A percentile compares a stretch with the other conserved stretches of the same genome.
Conservation (phyloP, 1,140 invertebrate genomes). For the Drosophila funebris region DNA sequence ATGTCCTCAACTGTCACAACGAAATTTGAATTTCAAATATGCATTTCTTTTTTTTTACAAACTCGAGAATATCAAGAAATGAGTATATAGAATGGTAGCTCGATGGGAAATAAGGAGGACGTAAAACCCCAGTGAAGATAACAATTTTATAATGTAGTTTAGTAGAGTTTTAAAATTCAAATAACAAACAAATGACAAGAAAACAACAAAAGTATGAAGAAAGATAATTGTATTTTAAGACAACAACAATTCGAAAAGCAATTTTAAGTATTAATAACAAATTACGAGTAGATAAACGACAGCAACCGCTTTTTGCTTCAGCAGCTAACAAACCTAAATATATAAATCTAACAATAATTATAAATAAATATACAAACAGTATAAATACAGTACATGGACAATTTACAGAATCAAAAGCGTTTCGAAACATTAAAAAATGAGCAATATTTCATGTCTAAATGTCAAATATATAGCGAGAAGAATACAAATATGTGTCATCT, state of each 20-base stretch:
- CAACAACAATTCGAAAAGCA: conserved; percentile 70
- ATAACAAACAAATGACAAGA: conserved; percentile 8
- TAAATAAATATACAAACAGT: conserved; percentile 32
- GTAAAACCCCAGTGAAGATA: conserved; percentile 44
- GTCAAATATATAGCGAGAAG: conserved; percentile 67
- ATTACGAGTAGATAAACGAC: conserved; percentile 57
- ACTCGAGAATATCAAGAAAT: conserved; percentile 8
- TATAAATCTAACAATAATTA: conserved; percentile 43
- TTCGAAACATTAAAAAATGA: conserved; percentile 71
- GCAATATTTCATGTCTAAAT: conserved; percentile 79
- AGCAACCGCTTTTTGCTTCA: conserved; percentile 63
- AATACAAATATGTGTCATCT: conserved; percentile 73
- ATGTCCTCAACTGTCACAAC: conserved; percentile 41
- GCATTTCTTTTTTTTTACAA: conserved; percentile 45
- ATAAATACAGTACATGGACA: conserved; percentile 41
- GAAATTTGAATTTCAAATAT: conserved; percentile 34
- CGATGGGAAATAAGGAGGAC: conserved; percentile 3
- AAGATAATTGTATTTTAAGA: conserved; percentile 48
- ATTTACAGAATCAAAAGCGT: conserved; percentile 74
- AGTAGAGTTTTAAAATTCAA: conserved; percentile 46
- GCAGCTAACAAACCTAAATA: conserved; percentile 55
- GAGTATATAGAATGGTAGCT: conserved; percentile 4
- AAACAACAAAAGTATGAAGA: conserved; percentile 13
- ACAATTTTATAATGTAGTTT: conserved; percentile 47
- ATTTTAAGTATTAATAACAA: conserved; percentile 79